Evolutionary conservation across 2,888 invertebrate species (phyloP), one percentile per base, ranked within the genome.

Genomic region (Cetonia aurata): DNA sequence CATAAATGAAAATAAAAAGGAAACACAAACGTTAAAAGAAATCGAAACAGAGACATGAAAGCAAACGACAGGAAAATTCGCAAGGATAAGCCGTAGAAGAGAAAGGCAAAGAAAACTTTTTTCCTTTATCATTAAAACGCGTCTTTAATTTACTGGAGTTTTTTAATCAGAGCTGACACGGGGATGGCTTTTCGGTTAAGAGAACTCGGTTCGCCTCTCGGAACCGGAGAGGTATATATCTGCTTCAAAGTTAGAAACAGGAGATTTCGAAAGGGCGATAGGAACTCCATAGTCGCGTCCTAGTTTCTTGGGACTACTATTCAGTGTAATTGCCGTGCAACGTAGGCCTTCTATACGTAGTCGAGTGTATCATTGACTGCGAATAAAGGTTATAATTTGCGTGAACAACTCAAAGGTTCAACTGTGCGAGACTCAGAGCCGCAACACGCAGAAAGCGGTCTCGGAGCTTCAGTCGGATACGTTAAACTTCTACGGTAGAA

Each of bases 311-410:
- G 48, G 53, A 53, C 57, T 25, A 25, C 25, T 42, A 62, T 70
- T 70, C 70, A 48, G 48, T 48, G 46, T 70, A 70, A 70, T 70
- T 67, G 66, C 67, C 67, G 42, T 57, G 57, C 52, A 60, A 60
- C 67, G 67, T 31, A 25, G 56, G 56, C 19, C 53, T 59, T 59
- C 52, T 71, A 33, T 67, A 12, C 48, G 60, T 68, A 52, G 48
- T 42, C 48, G 41, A 42, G 67, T 25, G 4, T 25, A 25, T 53
- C 56, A 71, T 71, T 59, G 67, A 71, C 57, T 57, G 57, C 52
- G 60, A 44, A 71, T 68, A 71, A 71, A 71, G 57, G 67, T 59
- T 44, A 53, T 56, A 71, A 71, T 59, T 60, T 67, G 71, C 55
- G 56, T 46, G 56, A 59, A 50, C 33, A 59, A 57, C 42, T 66